Percentiles rank a stretch among this genome's conserved stretches.
Conservation (phyloP, 2,113 vertebrate genomes). For the Pycnonotus jocosus region DNA sequence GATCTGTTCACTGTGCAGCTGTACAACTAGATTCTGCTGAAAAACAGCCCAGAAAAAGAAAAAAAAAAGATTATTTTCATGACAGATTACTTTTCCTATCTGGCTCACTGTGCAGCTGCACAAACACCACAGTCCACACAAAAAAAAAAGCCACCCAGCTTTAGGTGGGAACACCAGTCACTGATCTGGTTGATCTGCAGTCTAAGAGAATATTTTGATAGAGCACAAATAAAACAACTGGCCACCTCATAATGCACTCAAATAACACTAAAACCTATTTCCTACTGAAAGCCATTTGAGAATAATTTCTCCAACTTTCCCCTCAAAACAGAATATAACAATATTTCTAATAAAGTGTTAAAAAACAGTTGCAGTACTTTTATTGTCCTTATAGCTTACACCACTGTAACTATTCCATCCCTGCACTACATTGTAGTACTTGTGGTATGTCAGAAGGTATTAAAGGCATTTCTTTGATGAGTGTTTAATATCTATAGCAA, state of each 20-base stretch:
- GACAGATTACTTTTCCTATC: conserved; percentile 38
- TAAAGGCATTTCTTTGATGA: background rate
- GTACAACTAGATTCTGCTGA: conserved; percentile 19
- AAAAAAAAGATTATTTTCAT: background rate
- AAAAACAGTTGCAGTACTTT: background rate
- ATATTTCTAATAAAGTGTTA: background rate
- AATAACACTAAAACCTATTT: background rate
- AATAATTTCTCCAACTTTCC: background rate
- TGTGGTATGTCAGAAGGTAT: background rate
- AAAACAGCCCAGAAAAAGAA: background rate
- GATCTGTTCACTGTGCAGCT: conserved; percentile 32
- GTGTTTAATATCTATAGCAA: background rate
- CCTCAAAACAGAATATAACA: background rate
- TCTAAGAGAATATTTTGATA: background rate
- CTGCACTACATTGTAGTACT: background rate
- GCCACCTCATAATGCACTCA: background rate
- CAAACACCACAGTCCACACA: background rate
- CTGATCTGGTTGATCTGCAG: background rate
- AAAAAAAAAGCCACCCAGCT: background rate
- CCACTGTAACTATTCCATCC: background rate
- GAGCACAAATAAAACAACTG: background rate
- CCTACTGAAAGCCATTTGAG: background rate
- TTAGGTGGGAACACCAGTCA: background rate
- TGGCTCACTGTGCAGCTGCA: conserved; percentile 37
- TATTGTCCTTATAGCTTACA: background rate